A percentile compares a stretch with the other conserved stretches of the same genome.
phyloP scores from a whole-genome alignment of 2,113 vertebrate species.

The Barbus barbus region DNA sequence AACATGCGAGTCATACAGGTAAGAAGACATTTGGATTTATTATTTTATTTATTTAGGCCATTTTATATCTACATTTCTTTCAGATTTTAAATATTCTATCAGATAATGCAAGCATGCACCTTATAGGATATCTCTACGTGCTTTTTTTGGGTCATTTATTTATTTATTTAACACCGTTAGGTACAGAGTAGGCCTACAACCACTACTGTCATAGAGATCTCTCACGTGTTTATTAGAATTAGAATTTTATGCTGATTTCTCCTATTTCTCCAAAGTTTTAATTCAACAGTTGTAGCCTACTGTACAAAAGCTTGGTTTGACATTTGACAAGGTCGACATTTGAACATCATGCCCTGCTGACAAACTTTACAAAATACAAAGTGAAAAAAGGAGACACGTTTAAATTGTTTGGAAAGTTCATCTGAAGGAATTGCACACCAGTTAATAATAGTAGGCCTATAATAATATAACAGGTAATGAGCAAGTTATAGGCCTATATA shows the following conservation, averaged over 20 bases:
- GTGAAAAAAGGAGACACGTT: too few relatives aligned
- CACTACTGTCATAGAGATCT: neutral
- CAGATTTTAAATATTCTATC: neutral
- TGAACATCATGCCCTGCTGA: neutral
- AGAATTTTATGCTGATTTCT: neutral
- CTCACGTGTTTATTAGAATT: too few relatives aligned
- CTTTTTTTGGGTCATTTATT: too few relatives aligned
- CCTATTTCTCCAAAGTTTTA: neutral
- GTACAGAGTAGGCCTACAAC: neutral
- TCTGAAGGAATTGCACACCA: too few relatives aligned
- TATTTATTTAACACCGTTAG: too few relatives aligned
- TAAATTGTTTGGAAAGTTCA: neutral
- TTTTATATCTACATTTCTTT: neutral
- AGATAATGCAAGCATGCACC: neutral
- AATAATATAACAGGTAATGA: too few relatives aligned
- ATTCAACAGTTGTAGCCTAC: too few relatives aligned
- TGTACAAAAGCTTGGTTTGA: too few relatives aligned
- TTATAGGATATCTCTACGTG: too few relatives aligned
- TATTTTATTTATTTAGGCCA: neutral
- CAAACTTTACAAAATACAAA: neutral
- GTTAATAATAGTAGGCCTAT: too few relatives aligned
- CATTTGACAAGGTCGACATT: neutral
- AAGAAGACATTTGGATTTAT: slow-evolving; percentile 30
- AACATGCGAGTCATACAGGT: slow-evolving; percentile 99
- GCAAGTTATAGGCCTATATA: too few relatives aligned